These are phyloP conservation scores for Cerceris rybyensis DNA, from an alignment of 2,888 invertebrate species.

Conservation along the genomic window DNA sequence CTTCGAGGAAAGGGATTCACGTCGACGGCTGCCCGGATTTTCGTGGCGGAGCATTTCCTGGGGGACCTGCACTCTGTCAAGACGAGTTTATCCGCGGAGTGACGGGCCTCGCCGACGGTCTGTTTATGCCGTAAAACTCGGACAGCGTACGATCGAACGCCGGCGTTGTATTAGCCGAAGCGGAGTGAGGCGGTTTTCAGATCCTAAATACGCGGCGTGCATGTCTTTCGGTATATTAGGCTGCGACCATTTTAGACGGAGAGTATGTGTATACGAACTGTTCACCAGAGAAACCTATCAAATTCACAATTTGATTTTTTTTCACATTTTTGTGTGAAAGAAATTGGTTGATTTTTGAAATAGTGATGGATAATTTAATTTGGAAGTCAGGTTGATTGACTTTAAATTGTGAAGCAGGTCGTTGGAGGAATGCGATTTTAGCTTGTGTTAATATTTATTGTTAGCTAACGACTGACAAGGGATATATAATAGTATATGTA, in stretches of 20 bases:
- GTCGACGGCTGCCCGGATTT: conserved; percentile 52
- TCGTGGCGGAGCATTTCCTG: conserved; percentile 59
- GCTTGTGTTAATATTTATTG: too few species aligned
- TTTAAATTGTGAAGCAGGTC: too few species aligned
- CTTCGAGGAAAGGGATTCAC: conserved; percentile 51
- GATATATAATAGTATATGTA: too few species aligned
- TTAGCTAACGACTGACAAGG: too few species aligned
- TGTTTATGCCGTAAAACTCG: conserved; percentile 64
- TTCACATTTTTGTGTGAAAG: too few species aligned
- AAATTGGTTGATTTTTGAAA: too few species aligned
- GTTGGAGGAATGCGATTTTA: too few species aligned
- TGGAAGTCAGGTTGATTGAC: too few species aligned
- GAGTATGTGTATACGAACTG: too few species aligned
- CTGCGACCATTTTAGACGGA: neutral
- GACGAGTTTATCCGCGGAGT: conserved; percentile 66
- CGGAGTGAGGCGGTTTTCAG: conserved; percentile 46
- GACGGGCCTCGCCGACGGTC: conserved; percentile 54
- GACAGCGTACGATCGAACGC: conserved; percentile 51
- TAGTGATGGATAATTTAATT: too few species aligned
- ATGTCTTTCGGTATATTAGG: neutral
- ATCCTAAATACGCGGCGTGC: neutral
- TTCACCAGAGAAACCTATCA: too few species aligned
- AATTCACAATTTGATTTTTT: too few species aligned
- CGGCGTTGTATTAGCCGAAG: conserved; percentile 58
- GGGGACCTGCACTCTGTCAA: conserved; percentile 69